A percentile compares a stretch with the other conserved stretches of the same genome.
These are phyloP conservation scores for Pangasius krempfi DNA, from an alignment of 2,797 vertebrate species.

Conservation along the genomic window DNA sequence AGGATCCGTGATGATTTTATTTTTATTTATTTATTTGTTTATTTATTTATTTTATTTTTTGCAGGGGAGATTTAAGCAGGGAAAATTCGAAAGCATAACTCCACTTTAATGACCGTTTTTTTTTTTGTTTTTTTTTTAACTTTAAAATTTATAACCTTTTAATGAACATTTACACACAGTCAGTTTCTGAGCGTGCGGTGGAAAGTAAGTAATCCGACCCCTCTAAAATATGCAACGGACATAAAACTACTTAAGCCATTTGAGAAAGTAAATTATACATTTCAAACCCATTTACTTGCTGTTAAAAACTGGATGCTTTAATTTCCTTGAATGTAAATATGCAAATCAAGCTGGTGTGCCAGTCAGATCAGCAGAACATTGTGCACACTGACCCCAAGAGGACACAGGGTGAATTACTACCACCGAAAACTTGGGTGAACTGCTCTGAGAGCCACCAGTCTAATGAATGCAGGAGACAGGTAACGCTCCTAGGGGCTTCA, in stretches of 20 bases:
- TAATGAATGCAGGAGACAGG: conserved; percentile 1
- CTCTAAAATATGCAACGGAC: background rate
- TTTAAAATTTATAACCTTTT: background rate
- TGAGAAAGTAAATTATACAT: background rate
- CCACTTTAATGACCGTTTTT: background rate
- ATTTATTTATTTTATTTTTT: too few relatives aligned
- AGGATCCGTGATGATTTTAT: background rate
- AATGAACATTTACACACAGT: background rate
- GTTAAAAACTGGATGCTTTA: conserved; percentile 33
- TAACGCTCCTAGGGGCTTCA: conserved; percentile 40
- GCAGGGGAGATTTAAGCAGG: background rate
- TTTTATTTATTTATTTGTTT: background rate
- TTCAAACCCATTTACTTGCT: conserved; percentile 1
- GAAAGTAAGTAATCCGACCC: background rate
- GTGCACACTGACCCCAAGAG: conserved; percentile 80
- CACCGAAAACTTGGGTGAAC: background rate
- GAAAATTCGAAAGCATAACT: background rate
- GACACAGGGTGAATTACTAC: conserved; percentile 67
- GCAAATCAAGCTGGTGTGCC: conserved; percentile 25
- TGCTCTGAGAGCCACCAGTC: conserved; percentile 1
- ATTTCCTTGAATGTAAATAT: conserved; percentile 22
- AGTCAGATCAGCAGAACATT: conserved; percentile 53
- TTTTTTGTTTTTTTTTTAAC: background rate
- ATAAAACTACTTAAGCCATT: background rate
- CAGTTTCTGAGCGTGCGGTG: background rate